Base-by-base conservation (phyloP, 2,888 invertebrate genomes). In the Epirrhoe alternata region DNA sequence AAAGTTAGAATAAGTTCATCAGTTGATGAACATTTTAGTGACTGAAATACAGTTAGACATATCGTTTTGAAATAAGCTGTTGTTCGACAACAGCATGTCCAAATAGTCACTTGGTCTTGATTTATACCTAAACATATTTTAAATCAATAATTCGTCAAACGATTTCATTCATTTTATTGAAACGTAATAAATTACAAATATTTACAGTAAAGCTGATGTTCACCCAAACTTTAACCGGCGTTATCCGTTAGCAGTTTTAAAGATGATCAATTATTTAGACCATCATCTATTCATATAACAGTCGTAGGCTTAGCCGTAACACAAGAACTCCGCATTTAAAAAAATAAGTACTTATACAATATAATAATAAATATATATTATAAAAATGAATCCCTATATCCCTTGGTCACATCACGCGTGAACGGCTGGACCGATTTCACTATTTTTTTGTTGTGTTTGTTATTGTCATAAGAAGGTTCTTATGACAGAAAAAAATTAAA, bases 171-270 rank as follows among this genome's bases (percentile, higher is more conserved):
- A 61, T 64, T 71, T 66, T 61, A 67, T 71, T 74, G 33, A 45
- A 58, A 58, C 58, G 47, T 67, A 68, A 71, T 76, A 74, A 76
- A 70, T 74, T 74, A 74, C 56, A 71, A 69, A 72, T 67, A 72
- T 68, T 57, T 71, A 72, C 69, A 73, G 38, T 49, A 64, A 61
- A 50, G 17, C 16, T 6, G 33, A 10, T 5, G 49, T 50, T 58
- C 57, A 58, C 58, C 31, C 14, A 49, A 16, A 49, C 16, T 8
- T 10, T 49, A 49, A 56, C 42, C 33, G 6, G 12, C 45, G 45
- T 10, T 47, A 14, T 6, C 7, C 14, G 14, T 47, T 16, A 16
- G 1, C 24, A 24, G 12, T 12, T n/a, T n/a, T n/a, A n/a, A n/a
- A n/a, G n/a, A n/a, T n/a, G n/a, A n/a, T n/a, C n/a, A n/a, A n/a